Conservation (phyloP, 2,888 invertebrate species). For the Cheilosia pagana region DNA sequence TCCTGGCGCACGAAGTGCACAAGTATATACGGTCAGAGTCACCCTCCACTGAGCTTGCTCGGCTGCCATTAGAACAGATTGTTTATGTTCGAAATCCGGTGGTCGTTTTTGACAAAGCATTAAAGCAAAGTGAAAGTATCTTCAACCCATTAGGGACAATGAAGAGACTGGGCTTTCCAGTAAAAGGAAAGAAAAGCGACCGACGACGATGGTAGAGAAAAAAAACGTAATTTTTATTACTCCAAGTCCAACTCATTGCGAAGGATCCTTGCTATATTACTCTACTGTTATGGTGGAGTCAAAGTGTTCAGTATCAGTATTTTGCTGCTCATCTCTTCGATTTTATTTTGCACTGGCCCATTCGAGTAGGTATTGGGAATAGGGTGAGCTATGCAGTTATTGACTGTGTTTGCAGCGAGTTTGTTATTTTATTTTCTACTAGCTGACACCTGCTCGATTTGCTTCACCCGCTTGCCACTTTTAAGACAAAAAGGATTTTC, state of each 20-base stretch:
- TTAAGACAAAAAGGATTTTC: too few relatives aligned
- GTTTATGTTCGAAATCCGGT: conserved; percentile 63
- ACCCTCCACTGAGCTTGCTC: conserved; percentile 24
- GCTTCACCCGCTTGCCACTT: too few relatives aligned
- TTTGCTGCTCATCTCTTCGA: conserved; percentile 14
- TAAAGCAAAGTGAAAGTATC: conserved; percentile 65
- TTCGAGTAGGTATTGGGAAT: conserved; percentile 14
- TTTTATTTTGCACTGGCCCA: conserved; percentile 7
- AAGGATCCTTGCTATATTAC: conserved; percentile 19
- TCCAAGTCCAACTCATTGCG: conserved; percentile 45
- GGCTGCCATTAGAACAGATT: conserved; percentile 57
- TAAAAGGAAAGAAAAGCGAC: neutral
- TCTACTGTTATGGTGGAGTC: conserved; percentile 26
- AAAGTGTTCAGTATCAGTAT: conserved; percentile 29
- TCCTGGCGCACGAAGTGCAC: conserved; percentile 33
- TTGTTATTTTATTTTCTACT: neutral
- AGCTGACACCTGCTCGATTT: too few relatives aligned
- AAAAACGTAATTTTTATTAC: conserved; percentile 47
- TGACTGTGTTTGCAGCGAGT: neutral
- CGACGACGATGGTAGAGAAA: neutral
- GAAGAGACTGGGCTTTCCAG: conserved; percentile 27
- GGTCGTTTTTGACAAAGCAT: conserved; percentile 52
- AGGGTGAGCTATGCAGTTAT: conserved; percentile 10
- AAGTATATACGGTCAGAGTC: conserved; percentile 9
- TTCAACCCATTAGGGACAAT: conserved; percentile 61